These are phyloP conservation scores for Epizoanthus illoricatus DNA, from an alignment of 92 coral and sea anemone genomes.

Conservation along the genomic window DNA sequence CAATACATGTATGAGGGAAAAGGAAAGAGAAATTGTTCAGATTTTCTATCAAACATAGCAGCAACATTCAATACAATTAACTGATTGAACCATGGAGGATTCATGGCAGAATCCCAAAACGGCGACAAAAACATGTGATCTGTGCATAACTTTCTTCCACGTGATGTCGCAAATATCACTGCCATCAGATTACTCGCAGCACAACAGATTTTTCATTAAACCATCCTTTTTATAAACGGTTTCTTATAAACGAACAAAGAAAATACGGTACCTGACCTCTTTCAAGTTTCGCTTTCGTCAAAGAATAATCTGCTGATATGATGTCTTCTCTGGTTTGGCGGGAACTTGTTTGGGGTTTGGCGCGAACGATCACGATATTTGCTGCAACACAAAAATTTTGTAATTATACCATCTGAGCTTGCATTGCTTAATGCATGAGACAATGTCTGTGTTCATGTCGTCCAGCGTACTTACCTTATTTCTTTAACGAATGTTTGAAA, in stretches of 20 bases:
- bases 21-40: no score
- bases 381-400: not conserved
- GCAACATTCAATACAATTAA: no score
- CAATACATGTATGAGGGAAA: no score
- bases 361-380: not conserved
- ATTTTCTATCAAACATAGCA: no score
- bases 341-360: constrained; percentile 19
- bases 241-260: not conserved
- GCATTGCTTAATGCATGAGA: not conserved
- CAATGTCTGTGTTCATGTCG: not conserved
- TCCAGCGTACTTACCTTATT: constrained; percentile 8
- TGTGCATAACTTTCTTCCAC: no score
- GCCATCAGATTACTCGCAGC: no score
- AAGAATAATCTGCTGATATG: not conserved
- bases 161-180: no score
- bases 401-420: not conserved
- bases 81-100: no score
- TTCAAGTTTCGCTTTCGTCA: constrained; percentile 7
- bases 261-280: not conserved
- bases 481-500: not conserved
- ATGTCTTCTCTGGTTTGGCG: not conserved
- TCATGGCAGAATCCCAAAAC: no score
- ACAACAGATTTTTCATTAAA: no score
- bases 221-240: no score
- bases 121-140: no score